Evolutionary conservation across 2,797 vertebrate species (phyloP).

Genomic region (Acrossocheilus wenchowensis): DNA sequence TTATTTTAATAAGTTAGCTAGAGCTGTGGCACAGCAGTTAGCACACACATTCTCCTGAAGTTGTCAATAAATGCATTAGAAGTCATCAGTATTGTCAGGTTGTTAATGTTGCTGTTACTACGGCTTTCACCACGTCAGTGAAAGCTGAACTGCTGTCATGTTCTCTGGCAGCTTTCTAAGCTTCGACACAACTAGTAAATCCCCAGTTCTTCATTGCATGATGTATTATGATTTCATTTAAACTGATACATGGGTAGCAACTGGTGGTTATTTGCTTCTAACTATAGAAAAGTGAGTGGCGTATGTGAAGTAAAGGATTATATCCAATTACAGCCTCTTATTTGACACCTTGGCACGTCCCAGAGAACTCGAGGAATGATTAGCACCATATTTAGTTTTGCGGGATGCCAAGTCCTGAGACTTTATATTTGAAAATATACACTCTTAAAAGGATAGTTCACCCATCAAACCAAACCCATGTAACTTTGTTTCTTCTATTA

Average conservation of each 20-base stretch:
- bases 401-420: conserved; percentile 66
- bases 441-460: not conserved
- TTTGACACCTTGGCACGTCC: conserved; percentile 50
- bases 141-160: conserved; percentile 7
- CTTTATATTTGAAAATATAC: conserved; percentile 42
- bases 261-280: conserved; percentile 36
- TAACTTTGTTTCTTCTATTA: not conserved
- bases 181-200: not conserved
- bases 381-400: conserved; percentile 41
- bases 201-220: conserved; percentile 37
- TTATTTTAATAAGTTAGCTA: not conserved
- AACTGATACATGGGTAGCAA: conserved; percentile 22
- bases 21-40: not conserved
- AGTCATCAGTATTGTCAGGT: conserved; percentile 12
- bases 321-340: conserved; percentile 52
- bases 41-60: not conserved
- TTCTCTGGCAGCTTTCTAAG: conserved; percentile 21
- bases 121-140: conserved; percentile 8
- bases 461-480: not conserved
- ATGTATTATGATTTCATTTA: conserved; percentile 31
- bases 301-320: conserved; percentile 28
- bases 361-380: conserved; percentile 60
- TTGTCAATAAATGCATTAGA: conserved; percentile 11
- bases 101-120: conserved; percentile 16
- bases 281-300: conserved; percentile 17